Percentiles rank a stretch among this genome's conserved stretches.
Evolutionary conservation across 2,113 vertebrate species (phyloP).

Genomic region (Lethenteron camtschaticum): DNA sequence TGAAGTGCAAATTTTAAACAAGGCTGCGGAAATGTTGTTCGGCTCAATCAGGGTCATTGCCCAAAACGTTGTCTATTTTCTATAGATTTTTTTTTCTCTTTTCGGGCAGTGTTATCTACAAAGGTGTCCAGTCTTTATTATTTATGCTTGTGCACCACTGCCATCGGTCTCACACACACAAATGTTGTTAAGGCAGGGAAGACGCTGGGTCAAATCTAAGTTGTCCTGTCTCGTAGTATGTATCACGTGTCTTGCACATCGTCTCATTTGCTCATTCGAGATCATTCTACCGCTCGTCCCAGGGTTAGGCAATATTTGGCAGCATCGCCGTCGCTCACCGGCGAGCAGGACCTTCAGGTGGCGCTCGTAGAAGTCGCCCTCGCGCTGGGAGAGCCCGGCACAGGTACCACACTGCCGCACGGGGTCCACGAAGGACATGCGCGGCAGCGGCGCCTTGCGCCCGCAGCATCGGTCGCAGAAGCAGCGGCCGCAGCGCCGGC

Average conservation of each 20-base stretch:
- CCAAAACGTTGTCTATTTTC: no score
- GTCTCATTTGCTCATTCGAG: background rate
- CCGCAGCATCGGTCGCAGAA: slow-evolving; percentile 95
- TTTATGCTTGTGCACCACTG: background rate
- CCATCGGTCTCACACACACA: background rate
- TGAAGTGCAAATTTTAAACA: no score
- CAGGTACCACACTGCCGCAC: slow-evolving; percentile 72
- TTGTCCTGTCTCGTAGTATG: background rate
- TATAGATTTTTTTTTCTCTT: no score
- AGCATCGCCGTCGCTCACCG: slow-evolving; percentile 23
- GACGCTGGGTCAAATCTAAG: background rate
- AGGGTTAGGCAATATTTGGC: rapidly evolving
- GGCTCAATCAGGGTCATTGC: no score
- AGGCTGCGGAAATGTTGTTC: no score
- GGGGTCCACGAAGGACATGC: slow-evolving; percentile 93
- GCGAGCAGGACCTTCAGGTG: slow-evolving; percentile 68
- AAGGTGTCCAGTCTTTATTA: no score
- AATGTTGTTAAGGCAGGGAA: background rate
- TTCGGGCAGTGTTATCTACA: no score
- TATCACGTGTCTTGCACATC: background rate
- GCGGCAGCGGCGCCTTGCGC: slow-evolving; percentile 68
- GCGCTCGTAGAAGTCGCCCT: slow-evolving; percentile 70
- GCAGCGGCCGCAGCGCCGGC: slow-evolving; percentile 73
- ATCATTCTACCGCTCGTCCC: background rate
- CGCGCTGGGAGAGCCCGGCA: slow-evolving; percentile 48